Percentiles rank a stretch among this genome's conserved stretches.
Evolutionary conservation across 2,113 vertebrate species (phyloP).

Genomic region (Anarrhichthys ocellatus): DNA sequence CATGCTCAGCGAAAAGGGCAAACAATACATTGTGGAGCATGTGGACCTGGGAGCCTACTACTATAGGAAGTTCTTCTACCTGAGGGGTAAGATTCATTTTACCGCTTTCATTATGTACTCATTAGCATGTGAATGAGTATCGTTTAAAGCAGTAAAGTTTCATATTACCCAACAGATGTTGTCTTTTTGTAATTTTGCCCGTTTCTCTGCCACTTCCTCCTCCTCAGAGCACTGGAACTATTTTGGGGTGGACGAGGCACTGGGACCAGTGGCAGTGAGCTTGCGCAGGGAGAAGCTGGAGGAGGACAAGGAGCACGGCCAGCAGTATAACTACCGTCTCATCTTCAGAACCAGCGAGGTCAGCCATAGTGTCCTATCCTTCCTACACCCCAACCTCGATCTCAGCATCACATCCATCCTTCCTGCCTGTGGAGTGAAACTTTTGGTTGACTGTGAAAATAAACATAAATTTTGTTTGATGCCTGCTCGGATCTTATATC

Average conservation of each 20-base stretch:
- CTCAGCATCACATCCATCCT: neutral
- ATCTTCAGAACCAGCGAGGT: slow-evolving; percentile 98
- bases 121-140: neutral
- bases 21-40: slow-evolving; percentile 94
- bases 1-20: slow-evolving; percentile 89
- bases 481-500: neutral
- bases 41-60: slow-evolving; percentile 96
- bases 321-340: slow-evolving; percentile 93
- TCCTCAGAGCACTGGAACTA: slow-evolving; percentile 95
- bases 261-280: slow-evolving; percentile 95
- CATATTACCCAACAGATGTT: neutral
- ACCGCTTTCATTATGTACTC: slow-evolving; percentile 1
- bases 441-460: slow-evolving; percentile 6
- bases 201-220: neutral
- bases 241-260: slow-evolving; percentile 93
- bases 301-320: slow-evolving; percentile 93
- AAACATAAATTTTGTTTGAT: neutral
- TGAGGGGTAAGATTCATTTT: slow-evolving; percentile 86
- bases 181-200: neutral
- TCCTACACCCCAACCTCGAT: neutral
- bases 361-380: slow-evolving; percentile 53
- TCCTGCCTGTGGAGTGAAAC: neutral
- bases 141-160: slow-evolving; percentile 2
- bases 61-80: slow-evolving; percentile 93
- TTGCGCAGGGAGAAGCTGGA: slow-evolving; percentile 94